Conservation (phyloP, 1,140 invertebrate genomes). For the Teleopsis dalmanni region DNA sequence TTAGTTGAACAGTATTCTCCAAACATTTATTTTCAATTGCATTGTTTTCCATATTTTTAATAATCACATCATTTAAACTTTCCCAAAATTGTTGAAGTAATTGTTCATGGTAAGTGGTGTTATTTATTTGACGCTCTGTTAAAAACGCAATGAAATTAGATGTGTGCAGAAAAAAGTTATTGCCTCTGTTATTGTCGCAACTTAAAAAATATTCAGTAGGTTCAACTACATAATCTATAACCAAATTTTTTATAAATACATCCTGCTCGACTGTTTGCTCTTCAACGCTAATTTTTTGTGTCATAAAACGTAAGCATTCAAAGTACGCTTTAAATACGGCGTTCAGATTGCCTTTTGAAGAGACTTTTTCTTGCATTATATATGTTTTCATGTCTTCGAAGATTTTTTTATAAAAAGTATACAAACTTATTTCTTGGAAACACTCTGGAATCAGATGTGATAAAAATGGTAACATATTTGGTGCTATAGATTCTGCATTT, state of each 20-base stretch:
- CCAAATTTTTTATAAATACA: no score
- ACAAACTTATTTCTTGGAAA: slow-evolving; percentile 43
- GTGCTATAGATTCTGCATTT: slow-evolving; percentile 61
- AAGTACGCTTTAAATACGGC: slow-evolving; percentile 56
- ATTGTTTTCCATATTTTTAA: slow-evolving; percentile 26
- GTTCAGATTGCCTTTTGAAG: slow-evolving; percentile 49
- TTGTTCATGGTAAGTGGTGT: slow-evolving; percentile 40
- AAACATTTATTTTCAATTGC: slow-evolving; percentile 24
- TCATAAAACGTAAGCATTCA: slow-evolving; percentile 62
- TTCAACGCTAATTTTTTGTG: slow-evolving; percentile 41
- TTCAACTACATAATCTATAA: no score
- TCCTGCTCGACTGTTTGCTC: no score
- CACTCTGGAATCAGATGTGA: slow-evolving; percentile 51
- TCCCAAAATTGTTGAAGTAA: slow-evolving; percentile 51
- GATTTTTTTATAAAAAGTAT: slow-evolving; percentile 58
- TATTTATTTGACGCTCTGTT: slow-evolving; percentile 47
- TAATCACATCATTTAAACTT: slow-evolving; percentile 45
- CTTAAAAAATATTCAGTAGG: slow-evolving; percentile 46
- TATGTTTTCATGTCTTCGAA: slow-evolving; percentile 53
- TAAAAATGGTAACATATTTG: slow-evolving; percentile 65
- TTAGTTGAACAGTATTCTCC: slow-evolving; percentile 23
- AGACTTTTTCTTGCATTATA: slow-evolving; percentile 9
- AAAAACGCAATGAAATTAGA: slow-evolving; percentile 50
- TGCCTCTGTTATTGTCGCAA: no score
- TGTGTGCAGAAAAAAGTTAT: slow-evolving; percentile 48